Conservation (phyloP, 2,797 vertebrate genomes). For the Rhinichthys osculus region DNA sequence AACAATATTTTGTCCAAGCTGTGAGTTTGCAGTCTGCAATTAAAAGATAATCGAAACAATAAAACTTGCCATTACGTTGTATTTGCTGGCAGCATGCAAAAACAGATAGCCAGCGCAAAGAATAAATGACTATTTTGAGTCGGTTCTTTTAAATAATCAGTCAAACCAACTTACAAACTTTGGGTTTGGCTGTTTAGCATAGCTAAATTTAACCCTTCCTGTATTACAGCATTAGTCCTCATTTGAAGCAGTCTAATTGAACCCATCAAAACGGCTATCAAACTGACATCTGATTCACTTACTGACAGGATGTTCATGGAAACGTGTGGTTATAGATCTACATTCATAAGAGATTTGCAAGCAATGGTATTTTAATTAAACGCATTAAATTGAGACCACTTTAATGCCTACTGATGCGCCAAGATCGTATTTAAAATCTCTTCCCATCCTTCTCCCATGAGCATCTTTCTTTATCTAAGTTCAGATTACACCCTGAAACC, state of each 20-base stretch:
- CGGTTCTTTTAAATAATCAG: background rate
- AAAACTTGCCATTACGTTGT: background rate
- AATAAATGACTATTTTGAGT: background rate
- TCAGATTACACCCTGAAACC: conserved; percentile 58
- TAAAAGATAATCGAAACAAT: background rate
- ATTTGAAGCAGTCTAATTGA: background rate
- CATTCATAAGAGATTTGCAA: conserved; percentile 5
- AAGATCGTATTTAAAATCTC: background rate
- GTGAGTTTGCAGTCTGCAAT: background rate
- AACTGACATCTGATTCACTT: background rate
- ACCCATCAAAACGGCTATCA: background rate
- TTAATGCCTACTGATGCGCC: background rate
- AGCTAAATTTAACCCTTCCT: background rate
- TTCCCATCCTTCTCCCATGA: background rate
- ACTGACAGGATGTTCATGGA: background rate
- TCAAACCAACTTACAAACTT: background rate
- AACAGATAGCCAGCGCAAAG: background rate
- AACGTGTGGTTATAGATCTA: background rate
- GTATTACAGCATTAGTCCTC: background rate
- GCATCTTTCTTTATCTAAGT: conserved; percentile 44
- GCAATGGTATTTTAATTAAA: background rate
- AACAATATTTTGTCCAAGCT: background rate
- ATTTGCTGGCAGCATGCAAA: background rate
- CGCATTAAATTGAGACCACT: background rate
- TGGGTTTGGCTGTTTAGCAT: background rate